phyloP scores from a whole-genome alignment of 2,113 vertebrate genomes.

The Shinisaurus crocodilurus region DNA sequence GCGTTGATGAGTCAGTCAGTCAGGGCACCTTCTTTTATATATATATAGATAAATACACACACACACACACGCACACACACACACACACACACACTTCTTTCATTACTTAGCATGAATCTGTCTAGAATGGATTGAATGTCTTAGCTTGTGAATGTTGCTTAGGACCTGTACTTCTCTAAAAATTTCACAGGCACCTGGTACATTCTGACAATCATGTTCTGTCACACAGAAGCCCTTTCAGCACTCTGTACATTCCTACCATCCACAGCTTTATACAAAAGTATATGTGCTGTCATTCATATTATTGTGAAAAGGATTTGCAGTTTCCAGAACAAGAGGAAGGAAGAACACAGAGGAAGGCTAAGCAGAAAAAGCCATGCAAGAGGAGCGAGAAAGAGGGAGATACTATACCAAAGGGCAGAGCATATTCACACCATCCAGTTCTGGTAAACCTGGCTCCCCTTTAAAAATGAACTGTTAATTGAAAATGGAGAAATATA shows the following conservation, averaged over 20 bases:
- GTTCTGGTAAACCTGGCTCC: slow-evolving; percentile 73
- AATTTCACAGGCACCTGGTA: slow-evolving; percentile 1
- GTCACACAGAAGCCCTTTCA: not conserved
- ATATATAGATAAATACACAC: too few relatives aligned
- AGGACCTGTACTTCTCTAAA: not conserved
- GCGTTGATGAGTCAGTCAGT: too few relatives aligned
- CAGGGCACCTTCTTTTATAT: too few relatives aligned
- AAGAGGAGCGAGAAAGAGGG: slow-evolving; percentile 48
- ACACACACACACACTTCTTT: not conserved
- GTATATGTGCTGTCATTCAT: not conserved
- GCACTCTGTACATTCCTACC: accelerated
- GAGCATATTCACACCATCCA: slow-evolving; percentile 67
- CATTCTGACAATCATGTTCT: not conserved
- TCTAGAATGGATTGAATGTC: not conserved
- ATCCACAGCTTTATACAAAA: not conserved
- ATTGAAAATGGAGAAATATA: slow-evolving; percentile 47
- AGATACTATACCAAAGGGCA: slow-evolving; percentile 85
- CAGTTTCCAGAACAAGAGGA: slow-evolving; percentile 6
- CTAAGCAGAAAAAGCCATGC: slow-evolving; percentile 43
- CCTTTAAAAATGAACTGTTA: slow-evolving; percentile 76
- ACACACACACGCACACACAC: too few relatives aligned
- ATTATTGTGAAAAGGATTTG: not conserved
- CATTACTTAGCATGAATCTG: not conserved
- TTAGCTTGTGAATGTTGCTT: not conserved
- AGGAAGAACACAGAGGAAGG: not conserved